Evolutionary conservation across 2,888 invertebrate species (phyloP), one percentile per base, ranked within the genome.

Genomic region (Tachina fera): DNA sequence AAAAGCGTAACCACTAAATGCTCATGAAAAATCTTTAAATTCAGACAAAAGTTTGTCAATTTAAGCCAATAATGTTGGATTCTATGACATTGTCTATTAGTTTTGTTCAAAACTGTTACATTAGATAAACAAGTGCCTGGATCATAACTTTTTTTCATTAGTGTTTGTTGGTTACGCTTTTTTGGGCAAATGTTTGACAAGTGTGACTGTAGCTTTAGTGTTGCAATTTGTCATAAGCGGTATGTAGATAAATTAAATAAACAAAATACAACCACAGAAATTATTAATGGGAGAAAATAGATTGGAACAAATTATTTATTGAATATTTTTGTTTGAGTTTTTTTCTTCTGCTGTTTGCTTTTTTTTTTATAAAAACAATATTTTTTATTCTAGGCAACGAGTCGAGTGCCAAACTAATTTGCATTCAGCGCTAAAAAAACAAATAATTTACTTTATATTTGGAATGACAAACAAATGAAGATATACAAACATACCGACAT

Each of bases 201-300:
- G n/a, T n/a, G n/a, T n/a, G n/a, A n/a, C n/a, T n/a, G n/a, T n/a
- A n/a, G n/a, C n/a, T n/a, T n/a, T n/a, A 76, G 47, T 76, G 49
- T 65, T 76, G 43, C 70, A 76, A 76, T 82, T 82, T 76, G 82
- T 76, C 76, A 82, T 82, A 71, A 82, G 31, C 56, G 71, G 14
- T 43, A 31, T 5, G 31, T 31, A 71, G 76, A 76, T 76, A 71
- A 63, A 76, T 76, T 70, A 31, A 75, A 76, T 65, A 63, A 68
- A 70, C 11, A 70, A 76, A 70, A 41, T 43, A 74, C 22, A 58
- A 67, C 9, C 11, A 16, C 51, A 65, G 13, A 79, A 53, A 51
- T 56, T 67, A 51, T 74, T 74, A 81, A 81, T 67, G 41, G 3
- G 9, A 41, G 22, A 31, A 70, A 22, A 70, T 39, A 74, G 67